Percentiles rank a stretch among this genome's conserved stretches.
Evolutionary conservation across 2,797 vertebrate species (phyloP).

Genomic region (Pempheris klunzingeri): DNA sequence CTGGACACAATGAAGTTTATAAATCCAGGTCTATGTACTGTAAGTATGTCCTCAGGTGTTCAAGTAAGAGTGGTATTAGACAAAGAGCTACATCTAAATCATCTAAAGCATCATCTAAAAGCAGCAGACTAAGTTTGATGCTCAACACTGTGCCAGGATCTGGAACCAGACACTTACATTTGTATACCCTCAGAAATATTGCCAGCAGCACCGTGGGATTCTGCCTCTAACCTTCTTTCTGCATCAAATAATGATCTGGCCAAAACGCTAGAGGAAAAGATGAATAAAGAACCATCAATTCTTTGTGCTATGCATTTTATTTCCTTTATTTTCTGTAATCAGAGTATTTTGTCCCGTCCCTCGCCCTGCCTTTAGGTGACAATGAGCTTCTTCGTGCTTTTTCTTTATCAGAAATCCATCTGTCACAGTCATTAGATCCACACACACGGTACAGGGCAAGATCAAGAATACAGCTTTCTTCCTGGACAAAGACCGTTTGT

Average conservation of each 20-base stretch:
- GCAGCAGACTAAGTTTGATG: not conserved
- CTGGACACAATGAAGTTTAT: not conserved
- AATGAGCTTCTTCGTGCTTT: constrained; percentile 15
- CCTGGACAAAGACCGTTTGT: not conserved
- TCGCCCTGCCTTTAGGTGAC: constrained; percentile 35
- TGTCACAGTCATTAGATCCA: constrained; percentile 38
- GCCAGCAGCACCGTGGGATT: not conserved
- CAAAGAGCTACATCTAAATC: too few species aligned
- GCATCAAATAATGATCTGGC: constrained; percentile 19
- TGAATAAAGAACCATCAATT: constrained; percentile 9
- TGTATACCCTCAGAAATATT: constrained; percentile 11
- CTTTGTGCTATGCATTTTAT: constrained; percentile 17
- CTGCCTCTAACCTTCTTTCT: not conserved
- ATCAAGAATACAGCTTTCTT: constrained; percentile 5
- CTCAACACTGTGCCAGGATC: not conserved
- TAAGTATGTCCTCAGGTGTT: not conserved
- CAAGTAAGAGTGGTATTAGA: constrained; percentile 2
- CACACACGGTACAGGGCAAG: not conserved
- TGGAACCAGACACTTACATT: not conserved
- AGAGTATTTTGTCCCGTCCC: constrained; percentile 21
- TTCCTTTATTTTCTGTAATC: constrained; percentile 29
- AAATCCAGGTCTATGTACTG: not conserved
- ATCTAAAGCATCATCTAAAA: not conserved
- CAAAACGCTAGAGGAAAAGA: not conserved
- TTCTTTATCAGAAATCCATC: constrained; percentile 40